These are phyloP conservation scores for Tor tambroides DNA, from an alignment of 2,113 vertebrate genomes.

Conservation along the genomic window DNA sequence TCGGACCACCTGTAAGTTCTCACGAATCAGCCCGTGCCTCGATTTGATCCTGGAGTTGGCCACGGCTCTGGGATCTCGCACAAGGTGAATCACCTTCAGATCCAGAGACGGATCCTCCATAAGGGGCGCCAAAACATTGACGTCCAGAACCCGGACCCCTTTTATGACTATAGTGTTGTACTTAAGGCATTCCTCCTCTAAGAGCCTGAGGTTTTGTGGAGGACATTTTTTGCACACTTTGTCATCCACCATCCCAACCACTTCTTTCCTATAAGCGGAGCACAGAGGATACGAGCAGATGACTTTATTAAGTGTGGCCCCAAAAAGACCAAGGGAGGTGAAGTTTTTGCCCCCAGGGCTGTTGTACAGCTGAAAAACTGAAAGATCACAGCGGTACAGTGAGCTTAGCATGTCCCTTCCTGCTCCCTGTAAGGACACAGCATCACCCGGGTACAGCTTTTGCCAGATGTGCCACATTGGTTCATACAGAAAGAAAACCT, in stretches of 20 bases:
- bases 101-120: slow-evolving; percentile 92
- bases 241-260: slow-evolving; percentile 95
- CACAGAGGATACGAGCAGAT: slow-evolving; percentile 96
- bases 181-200: slow-evolving; percentile 94
- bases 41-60: slow-evolving; percentile 97
- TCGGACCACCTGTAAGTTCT: slow-evolving; percentile 96
- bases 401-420: slow-evolving; percentile 96
- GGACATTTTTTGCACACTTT: slow-evolving; percentile 97
- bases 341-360: slow-evolving; percentile 93
- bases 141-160: slow-evolving; percentile 92
- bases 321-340: slow-evolving; percentile 94
- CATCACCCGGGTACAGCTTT: slow-evolving; percentile 95
- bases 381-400: slow-evolving; percentile 94
- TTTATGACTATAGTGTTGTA: slow-evolving; percentile 96
- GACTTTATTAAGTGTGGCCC: slow-evolving; percentile 93
- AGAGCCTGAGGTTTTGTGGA: slow-evolving; percentile 88
- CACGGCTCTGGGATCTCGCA: slow-evolving; percentile 92
- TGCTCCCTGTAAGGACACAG: slow-evolving; percentile 93
- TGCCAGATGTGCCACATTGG: slow-evolving; percentile 99
- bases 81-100: slow-evolving; percentile 96
- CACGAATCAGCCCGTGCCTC: slow-evolving; percentile 92
- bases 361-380: slow-evolving; percentile 96
- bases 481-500: slow-evolving; percentile 98
- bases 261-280: slow-evolving; percentile 90
- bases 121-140: slow-evolving; percentile 88